phyloP scores from a whole-genome alignment of 2,113 vertebrate genomes.

The Corythornis cristatus region DNA sequence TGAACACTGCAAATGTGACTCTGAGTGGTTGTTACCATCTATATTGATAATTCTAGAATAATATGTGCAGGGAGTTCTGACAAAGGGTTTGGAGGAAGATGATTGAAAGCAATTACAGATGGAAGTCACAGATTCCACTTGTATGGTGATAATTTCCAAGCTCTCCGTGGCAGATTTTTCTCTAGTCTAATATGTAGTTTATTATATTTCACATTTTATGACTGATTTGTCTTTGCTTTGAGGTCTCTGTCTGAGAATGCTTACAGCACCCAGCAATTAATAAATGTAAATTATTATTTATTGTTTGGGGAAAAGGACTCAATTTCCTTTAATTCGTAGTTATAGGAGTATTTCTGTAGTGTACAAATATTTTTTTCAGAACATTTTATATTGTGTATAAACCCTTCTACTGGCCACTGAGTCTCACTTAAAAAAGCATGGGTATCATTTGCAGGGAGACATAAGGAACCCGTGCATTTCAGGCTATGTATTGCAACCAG shows the following conservation, averaged over 20 bases:
- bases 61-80: constrained; percentile 9
- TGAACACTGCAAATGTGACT: not conserved
- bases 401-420: not conserved
- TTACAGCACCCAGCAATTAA: constrained; percentile 27
- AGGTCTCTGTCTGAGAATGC: constrained; percentile 31
- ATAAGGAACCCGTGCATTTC: not conserved
- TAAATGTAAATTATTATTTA: constrained; percentile 61
- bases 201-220: constrained; percentile 53
- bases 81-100: constrained; percentile 38
- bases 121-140: constrained; percentile 55
- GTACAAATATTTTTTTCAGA: not conserved
- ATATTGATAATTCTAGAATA: constrained; percentile 36
- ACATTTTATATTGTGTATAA: not conserved
- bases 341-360: constrained; percentile 12
- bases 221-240: constrained; percentile 50
- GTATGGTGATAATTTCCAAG: constrained; percentile 42
- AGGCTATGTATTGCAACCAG: not conserved
- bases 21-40: not conserved
- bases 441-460: not conserved
- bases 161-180: constrained; percentile 41
- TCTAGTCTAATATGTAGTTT: constrained; percentile 47
- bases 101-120: constrained; percentile 59
- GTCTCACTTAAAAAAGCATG: not conserved
- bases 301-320: constrained; percentile 19
- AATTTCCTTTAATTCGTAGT: constrained; percentile 41